Base-by-base conservation (phyloP, 2,888 invertebrate species). In the Halocaridina rubra region DNA sequence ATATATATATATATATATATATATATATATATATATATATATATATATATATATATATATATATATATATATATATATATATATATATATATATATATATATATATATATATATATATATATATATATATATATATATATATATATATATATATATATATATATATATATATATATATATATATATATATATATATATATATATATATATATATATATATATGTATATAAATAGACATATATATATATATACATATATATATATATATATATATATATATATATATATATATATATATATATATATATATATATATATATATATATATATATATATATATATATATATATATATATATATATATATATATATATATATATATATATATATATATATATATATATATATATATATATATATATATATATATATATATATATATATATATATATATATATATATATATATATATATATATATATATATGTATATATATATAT, bases 1-100 rank as follows among this genome's bases (percentile, higher is more conserved):
- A 13, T 64, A 3, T 64, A 3, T 64, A 3, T 64, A 3, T 64
- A 4, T 64, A 64, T 64, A 64, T 22, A 64, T 64, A 64, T 16
- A 64, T 64, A 64, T 13, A 64, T 64, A 64, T 64, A 64, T 64
- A 64, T 64, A 64, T 64, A 64, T 64, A 64, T 64, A 64, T 64
- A 64, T 64, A 64, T 64, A 64, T 64, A 64, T 64, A 64, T 64
- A 64, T 64, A 64, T 64, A 64, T 64, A 64, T 64, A 64, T 64
- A 64, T 64, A 61, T 61, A 61, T 61, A 61, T 61, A 61, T 61
- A 61, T 22, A 61, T 61, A 61, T 19, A 61, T 61, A 61, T 61
- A 61, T 61, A 61, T 61, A 61, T 61, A 61, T 61, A 61, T 61
- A 61, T 61, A 61, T 61, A 61, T 61, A 61, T 61, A 61, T 61